Evolutionary conservation across 2,888 invertebrate genomes (phyloP), one percentile per base, ranked within the genome.

Genomic region (Linnaemya tessellans): DNA sequence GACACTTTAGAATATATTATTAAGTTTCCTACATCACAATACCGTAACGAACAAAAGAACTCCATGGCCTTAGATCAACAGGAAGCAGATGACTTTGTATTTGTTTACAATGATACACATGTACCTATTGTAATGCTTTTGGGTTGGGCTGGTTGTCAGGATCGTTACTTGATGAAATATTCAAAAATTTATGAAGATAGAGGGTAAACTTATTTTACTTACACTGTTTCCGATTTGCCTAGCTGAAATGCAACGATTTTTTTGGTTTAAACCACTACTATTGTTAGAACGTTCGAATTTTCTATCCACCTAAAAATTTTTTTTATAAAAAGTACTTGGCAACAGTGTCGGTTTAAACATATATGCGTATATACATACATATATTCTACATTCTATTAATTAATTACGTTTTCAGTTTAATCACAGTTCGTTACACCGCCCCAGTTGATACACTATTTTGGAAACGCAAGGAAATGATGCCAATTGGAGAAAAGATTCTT

Each of bases 61-160:
- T 9, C 77, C 2, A 51, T 56, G 10, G 56, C 58, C 13, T 35
- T 74, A 64, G 81, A 77, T 87, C 90, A 74, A 88, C 88, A 88
- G 49, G 87, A 89, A 0, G 87, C 89, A 1, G 92, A 92, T 77
- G 94, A 94, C 88, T 94, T 94, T 89, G 94, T 94, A 46, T 94
- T 94, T 89, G 93, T 94, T 78, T 94, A 94, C 87, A 93, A 94
- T 88, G 94, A 95, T 87, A 93, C 93, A 58, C 94, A 94, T 90
- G 93, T 95, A 88, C 96, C 96, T 51, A 94, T 96, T 65, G 95
- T 96, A 41, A 92, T 97, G 86, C 91, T 97, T 20, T 93, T 97
- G 84, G 97, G 97, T 46, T 97, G 97, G 97, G 96, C 96, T 68
- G 96, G 96, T 51, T 96, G 96, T 90, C 94, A 95, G 91, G 96